Evolutionary conservation across 2,113 vertebrate genomes (phyloP).

Genomic region (Paramormyrops kingsleyae): DNA sequence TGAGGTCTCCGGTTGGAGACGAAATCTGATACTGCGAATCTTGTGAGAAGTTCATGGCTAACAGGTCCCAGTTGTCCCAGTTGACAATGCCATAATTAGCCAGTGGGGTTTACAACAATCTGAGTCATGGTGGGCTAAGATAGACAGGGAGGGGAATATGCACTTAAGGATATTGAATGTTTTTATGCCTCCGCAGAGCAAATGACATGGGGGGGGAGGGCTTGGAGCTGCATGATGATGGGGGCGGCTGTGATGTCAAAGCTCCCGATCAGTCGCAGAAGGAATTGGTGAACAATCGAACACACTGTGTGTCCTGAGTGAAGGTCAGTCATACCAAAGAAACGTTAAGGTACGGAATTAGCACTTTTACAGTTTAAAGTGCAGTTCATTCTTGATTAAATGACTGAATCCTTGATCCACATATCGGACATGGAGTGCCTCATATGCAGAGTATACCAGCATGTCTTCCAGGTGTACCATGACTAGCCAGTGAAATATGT

Average conservation of each 20-base stretch:
- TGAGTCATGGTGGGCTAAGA: not conserved
- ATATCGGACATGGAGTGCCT: not conserved
- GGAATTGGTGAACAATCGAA: not conserved
- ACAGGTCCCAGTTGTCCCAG: not conserved
- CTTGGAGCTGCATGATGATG: not conserved
- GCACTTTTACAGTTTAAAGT: not conserved
- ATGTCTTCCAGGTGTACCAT: not conserved
- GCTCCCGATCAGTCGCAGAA: not conserved
- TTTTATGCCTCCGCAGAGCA: not conserved
- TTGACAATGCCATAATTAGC: not conserved
- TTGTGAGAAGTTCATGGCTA: not conserved
- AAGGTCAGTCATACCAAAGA: not conserved
- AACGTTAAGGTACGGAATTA: not conserved
- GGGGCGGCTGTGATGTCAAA: not conserved
- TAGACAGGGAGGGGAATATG: not conserved
- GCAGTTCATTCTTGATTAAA: not conserved
- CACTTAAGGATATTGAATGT: not conserved
- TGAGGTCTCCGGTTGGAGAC: not conserved
- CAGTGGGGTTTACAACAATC: not conserved
- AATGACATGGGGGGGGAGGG: not conserved
- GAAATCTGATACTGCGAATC: not conserved
- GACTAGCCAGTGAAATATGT: not conserved
- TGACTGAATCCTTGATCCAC: not conserved
- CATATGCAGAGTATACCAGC: not conserved
- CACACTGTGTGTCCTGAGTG: not conserved